Conservation (phyloP, 2,888 invertebrate genomes). For the Rhagophthalmus giganteus region DNA sequence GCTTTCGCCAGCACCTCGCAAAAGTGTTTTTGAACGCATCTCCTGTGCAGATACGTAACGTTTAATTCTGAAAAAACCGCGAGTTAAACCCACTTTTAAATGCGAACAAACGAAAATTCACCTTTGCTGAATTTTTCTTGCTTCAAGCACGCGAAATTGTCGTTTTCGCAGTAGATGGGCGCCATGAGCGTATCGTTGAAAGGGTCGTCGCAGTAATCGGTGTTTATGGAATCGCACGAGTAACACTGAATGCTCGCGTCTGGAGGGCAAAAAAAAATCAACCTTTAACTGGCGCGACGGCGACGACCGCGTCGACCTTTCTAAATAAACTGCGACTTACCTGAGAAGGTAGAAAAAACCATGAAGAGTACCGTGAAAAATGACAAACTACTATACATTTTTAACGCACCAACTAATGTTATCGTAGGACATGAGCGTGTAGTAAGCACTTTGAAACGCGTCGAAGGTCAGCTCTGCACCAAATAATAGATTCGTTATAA, state of each 20-base stretch:
- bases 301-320: not conserved
- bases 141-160: conserved; percentile 23
- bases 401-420: conserved; percentile 11
- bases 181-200: conserved; percentile 9
- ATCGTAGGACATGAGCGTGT: conserved; percentile 8
- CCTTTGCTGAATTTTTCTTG: conserved; percentile 14
- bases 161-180: conserved; percentile 11
- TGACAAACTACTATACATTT: not conserved
- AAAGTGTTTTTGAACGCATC: conserved; percentile 18
- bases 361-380: not conserved
- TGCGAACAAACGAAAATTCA: too few species aligned
- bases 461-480: conserved; percentile 22
- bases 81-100: not conserved
- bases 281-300: too few species aligned
- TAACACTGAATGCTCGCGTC: conserved; percentile 13
- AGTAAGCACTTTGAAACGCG: conserved; percentile 18
- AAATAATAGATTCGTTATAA: conserved; percentile 26
- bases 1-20: conserved; percentile 16
- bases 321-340: not conserved
- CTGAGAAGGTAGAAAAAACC: not conserved
- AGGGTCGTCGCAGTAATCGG: conserved; percentile 14
- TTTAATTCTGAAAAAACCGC: conserved; percentile 9
- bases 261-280: too few species aligned
- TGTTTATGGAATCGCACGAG: conserved; percentile 14
- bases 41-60: conserved; percentile 7